Conservation (phyloP, 2,113 vertebrate species). For the Epinephelus fuscoguttatus region DNA sequence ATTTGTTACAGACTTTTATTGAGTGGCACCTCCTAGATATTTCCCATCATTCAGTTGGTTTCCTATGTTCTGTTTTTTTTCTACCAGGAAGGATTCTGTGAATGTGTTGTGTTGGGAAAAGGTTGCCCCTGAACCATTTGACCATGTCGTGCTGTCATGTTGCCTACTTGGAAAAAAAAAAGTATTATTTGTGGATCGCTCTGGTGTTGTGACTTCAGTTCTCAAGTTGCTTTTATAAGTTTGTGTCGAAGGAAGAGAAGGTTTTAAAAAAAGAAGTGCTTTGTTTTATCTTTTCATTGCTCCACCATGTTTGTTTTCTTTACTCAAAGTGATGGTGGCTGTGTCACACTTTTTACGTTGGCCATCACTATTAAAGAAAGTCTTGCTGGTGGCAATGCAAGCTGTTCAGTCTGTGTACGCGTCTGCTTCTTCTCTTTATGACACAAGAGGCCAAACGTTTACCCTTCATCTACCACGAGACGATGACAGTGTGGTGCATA, state of each 20-base stretch:
- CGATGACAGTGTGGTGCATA: neutral
- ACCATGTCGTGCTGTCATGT: constrained; percentile 74
- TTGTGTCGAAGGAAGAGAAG: constrained; percentile 70
- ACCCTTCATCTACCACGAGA: neutral
- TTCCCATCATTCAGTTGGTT: constrained; percentile 61
- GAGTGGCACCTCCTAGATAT: constrained; percentile 64
- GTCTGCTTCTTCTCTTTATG: neutral
- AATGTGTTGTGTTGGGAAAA: constrained; percentile 69
- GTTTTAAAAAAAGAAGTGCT: constrained; percentile 59
- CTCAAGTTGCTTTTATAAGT: constrained; percentile 74
- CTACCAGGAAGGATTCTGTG: constrained; percentile 67
- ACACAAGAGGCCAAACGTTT: neutral
- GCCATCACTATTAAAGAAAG: constrained; percentile 80
- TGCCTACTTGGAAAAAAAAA: constrained; percentile 64
- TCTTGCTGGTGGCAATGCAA: constrained; percentile 77
- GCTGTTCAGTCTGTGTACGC: constrained; percentile 30
- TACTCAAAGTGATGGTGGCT: constrained; percentile 63
- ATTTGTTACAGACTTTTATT: constrained; percentile 59
- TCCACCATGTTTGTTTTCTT: constrained; percentile 70
- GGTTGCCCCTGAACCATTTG: constrained; percentile 54
- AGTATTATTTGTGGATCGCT: constrained; percentile 78
- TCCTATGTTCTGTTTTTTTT: constrained; percentile 31
- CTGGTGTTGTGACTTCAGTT: constrained; percentile 79
- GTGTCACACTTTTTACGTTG: constrained; percentile 74
- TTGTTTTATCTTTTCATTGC: constrained; percentile 73